These are phyloP conservation scores for Sebastes cheni DNA, from an alignment of 2,797 vertebrate genomes.

Conservation along the genomic window DNA sequence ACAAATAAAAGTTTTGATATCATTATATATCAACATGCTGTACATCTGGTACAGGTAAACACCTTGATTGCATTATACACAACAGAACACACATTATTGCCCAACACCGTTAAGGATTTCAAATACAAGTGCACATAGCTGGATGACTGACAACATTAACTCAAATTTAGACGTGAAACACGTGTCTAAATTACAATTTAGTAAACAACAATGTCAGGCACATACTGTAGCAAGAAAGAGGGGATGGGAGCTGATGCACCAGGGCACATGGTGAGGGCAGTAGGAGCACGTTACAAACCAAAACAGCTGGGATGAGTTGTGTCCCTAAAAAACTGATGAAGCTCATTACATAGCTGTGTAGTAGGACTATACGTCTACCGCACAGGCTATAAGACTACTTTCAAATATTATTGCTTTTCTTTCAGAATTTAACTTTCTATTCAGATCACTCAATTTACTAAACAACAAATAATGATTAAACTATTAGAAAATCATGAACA, in stretches of 20 bases:
- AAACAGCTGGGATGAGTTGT: neutral
- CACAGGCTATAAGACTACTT: neutral
- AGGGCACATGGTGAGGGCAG: no score
- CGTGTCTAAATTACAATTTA: neutral
- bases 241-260: neutral
- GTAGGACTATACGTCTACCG: neutral
- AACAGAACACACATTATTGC: neutral
- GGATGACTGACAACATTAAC: neutral
- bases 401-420: neutral
- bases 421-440: no score
- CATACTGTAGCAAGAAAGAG: neutral
- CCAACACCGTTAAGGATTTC: neutral
- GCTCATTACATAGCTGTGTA: neutral
- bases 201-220: neutral
- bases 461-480: no score
- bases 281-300: neutral
- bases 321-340: neutral
- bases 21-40: neutral
- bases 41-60: neutral
- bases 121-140: neutral
- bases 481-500: no score
- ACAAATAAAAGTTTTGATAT: neutral
- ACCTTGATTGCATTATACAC: neutral
- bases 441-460: no score
- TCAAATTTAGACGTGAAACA: neutral